Percentiles rank a stretch among this genome's conserved stretches.
Evolutionary conservation across 2,888 invertebrate species (phyloP).

Genomic region (Lumbricus terrestris): DNA sequence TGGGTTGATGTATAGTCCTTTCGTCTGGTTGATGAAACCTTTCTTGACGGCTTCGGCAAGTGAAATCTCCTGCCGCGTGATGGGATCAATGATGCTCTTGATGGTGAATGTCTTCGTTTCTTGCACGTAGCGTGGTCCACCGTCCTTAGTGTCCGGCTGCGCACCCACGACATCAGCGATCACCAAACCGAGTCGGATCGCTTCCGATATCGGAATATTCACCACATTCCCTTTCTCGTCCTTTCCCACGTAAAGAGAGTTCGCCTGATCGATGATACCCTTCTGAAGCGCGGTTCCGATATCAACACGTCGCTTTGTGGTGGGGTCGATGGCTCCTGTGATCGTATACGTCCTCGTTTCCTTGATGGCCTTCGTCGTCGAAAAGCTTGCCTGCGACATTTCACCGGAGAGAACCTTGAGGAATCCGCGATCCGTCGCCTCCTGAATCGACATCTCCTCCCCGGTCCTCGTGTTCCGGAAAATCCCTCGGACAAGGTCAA

Average conservation of each 20-base stretch:
- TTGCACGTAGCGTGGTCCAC: constrained; percentile 38
- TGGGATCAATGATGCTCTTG: constrained; percentile 78
- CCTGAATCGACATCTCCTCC: constrained; percentile 64
- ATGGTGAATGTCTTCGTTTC: constrained; percentile 73
- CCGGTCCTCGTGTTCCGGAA: constrained; percentile 63
- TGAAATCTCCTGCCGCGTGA: constrained; percentile 77
- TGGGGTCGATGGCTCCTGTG: constrained; percentile 81
- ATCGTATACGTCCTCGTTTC: constrained; percentile 68
- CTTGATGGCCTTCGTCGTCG: constrained; percentile 15
- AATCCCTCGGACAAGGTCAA: constrained; percentile 34
- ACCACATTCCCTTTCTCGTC: constrained; percentile 65
- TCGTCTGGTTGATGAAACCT: constrained; percentile 58
- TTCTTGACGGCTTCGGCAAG: constrained; percentile 78
- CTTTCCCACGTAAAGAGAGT: constrained; percentile 63
- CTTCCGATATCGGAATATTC: constrained; percentile 77
- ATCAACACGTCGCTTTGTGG: constrained; percentile 80
- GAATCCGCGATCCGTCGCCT: constrained; percentile 45
- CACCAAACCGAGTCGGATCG: constrained; percentile 76
- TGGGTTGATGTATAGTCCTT: constrained; percentile 40
- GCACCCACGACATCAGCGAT: constrained; percentile 45
- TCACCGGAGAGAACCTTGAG: constrained; percentile 25
- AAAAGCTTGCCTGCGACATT: constrained; percentile 19
- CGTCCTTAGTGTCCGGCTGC: constrained; percentile 44
- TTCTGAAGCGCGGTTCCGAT: constrained; percentile 68
- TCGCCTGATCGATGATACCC: constrained; percentile 69